Conservation (phyloP, 2,888 invertebrate genomes). For the Melanargia galathea region DNA sequence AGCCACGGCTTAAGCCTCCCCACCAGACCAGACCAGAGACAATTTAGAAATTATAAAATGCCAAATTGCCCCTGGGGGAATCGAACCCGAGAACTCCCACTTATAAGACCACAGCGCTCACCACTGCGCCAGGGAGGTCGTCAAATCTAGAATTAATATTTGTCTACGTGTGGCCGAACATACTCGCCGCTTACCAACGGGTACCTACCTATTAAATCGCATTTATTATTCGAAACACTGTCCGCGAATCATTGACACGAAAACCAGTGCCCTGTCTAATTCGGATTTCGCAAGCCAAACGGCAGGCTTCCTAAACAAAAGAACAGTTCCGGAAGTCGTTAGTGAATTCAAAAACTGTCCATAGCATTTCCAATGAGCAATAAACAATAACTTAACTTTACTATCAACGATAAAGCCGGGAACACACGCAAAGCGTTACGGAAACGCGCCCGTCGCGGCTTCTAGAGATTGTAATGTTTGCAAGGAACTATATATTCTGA, state of each 20-base stretch:
- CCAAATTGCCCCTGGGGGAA: no score
- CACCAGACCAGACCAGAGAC: no score
- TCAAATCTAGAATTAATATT: no score
- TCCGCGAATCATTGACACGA: conserved; percentile 28
- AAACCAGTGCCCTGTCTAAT: conserved; percentile 27
- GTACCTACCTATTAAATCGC: conserved; percentile 19
- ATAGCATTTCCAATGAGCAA: conserved; percentile 56
- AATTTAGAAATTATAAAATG: no score
- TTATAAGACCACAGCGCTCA: no score
- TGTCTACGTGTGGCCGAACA: background rate
- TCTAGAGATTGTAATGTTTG: no score
- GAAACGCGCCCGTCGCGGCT: no score
- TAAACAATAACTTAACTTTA: conserved; percentile 50
- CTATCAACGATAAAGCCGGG: background rate
- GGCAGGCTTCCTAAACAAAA: conserved; percentile 55
- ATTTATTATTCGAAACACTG: conserved; percentile 28
- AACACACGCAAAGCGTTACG: no score
- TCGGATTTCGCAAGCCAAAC: conserved; percentile 48
- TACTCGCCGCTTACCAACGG: conserved; percentile 1
- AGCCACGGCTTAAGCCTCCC: no score
- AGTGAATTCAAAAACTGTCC: conserved; percentile 50
- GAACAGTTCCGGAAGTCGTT: conserved; percentile 51
- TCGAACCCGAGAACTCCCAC: no score
- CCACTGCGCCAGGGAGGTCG: no score
- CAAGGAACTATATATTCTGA: no score